Evolutionary conservation across 92 coral and sea anemone genomes (phyloP).

Genomic region (Parazoanthus atlanticus): DNA sequence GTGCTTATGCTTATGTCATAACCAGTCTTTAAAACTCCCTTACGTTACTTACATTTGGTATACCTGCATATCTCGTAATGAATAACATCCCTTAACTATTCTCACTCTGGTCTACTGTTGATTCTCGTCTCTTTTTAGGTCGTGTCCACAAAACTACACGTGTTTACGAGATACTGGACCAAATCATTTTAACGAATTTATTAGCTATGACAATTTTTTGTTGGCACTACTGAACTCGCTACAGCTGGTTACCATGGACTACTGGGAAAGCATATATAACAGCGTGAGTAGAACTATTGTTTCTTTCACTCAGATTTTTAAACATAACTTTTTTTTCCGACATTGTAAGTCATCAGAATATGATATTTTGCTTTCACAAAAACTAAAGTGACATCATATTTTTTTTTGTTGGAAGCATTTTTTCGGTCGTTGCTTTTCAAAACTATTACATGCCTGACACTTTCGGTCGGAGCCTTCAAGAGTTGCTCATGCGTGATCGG

Average conservation of each 20-base stretch:
- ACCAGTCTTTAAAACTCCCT: too few relatives aligned
- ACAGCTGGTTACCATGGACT: slow-evolving; percentile 95
- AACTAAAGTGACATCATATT: too few relatives aligned
- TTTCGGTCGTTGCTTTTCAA: too few relatives aligned
- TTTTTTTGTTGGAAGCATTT: too few relatives aligned
- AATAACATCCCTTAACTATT: background rate
- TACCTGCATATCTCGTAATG: too few relatives aligned
- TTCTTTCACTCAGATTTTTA: too few relatives aligned
- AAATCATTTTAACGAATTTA: slow-evolving; percentile 73
- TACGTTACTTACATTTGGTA: too few relatives aligned
- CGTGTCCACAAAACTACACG: slow-evolving; percentile 73
- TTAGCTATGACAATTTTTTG: slow-evolving; percentile 89
- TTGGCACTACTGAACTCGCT: slow-evolving; percentile 90
- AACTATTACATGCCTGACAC: too few relatives aligned
- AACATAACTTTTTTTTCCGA: background rate
- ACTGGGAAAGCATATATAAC: slow-evolving; percentile 97
- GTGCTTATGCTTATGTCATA: too few relatives aligned
- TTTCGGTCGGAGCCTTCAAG: too few relatives aligned
- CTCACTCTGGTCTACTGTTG: background rate
- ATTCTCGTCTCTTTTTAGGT: slow-evolving; percentile 44
- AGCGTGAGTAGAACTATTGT: slow-evolving; percentile 65
- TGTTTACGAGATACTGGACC: slow-evolving; percentile 82
- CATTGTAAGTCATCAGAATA: background rate
- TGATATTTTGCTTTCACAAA: too few relatives aligned
- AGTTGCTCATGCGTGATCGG: too few relatives aligned